Percentiles rank a stretch among this genome's conserved stretches.
phyloP scores from a whole-genome alignment of 1,140 invertebrate species.

The Episyrphus balteatus region DNA sequence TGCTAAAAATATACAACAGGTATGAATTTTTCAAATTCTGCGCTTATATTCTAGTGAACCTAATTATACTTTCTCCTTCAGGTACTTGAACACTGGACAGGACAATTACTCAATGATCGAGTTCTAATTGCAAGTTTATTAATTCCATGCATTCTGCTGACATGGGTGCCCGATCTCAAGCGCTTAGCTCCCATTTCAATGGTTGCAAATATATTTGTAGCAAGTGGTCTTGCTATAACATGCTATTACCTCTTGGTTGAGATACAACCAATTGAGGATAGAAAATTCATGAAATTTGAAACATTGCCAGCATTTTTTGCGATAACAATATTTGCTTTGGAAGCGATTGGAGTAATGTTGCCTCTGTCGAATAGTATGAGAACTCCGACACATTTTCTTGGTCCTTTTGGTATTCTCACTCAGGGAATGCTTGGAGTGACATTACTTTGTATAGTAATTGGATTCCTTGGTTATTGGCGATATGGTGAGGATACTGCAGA shows the following conservation, averaged over 20 bases:
- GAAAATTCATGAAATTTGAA: slow-evolving; percentile 34
- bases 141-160: slow-evolving; percentile 58
- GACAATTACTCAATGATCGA: slow-evolving; percentile 38
- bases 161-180: slow-evolving; percentile 69
- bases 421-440: slow-evolving; percentile 79
- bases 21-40: not conserved
- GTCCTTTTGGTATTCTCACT: slow-evolving; percentile 75
- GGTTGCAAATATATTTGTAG: slow-evolving; percentile 73
- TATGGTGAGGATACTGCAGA: slow-evolving; percentile 56
- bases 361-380: slow-evolving; percentile 87
- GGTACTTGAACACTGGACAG: slow-evolving; percentile 45
- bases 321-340: slow-evolving; percentile 68
- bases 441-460: slow-evolving; percentile 74
- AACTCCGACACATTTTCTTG: slow-evolving; percentile 68
- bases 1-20: slow-evolving; percentile 57
- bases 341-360: slow-evolving; percentile 80
- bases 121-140: slow-evolving; percentile 48
- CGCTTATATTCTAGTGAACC: not conserved
- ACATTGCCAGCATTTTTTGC: slow-evolving; percentile 60
- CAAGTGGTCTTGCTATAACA: slow-evolving; percentile 59
- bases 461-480: slow-evolving; percentile 77
- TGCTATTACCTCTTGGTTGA: slow-evolving; percentile 59
- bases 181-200: slow-evolving; percentile 70
- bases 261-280: slow-evolving; percentile 38
- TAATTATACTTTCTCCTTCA: slow-evolving; percentile 16